Evolutionary conservation across 2,113 vertebrate species (phyloP), one percentile per base, ranked within the genome.

Genomic region (Thymallus thymallus): DNA sequence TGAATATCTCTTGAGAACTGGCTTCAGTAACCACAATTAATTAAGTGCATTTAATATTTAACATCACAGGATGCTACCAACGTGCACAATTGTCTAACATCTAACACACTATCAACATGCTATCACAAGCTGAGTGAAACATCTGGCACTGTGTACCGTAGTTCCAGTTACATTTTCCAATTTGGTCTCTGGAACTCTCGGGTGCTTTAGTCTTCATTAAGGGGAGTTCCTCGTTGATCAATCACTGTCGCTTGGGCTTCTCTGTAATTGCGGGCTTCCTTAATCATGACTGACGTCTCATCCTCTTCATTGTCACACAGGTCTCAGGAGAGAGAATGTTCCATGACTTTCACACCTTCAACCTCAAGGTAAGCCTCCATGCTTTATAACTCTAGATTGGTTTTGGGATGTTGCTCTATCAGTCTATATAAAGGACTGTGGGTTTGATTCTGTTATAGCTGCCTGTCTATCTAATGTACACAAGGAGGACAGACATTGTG

Each of bases 311-410:
- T 91, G 55, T 91, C 58, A 84, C 58, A 84, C 89, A 98, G 97
- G 94, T 98, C 96, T 98, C 95, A 91, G 95, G 95, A 94, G 94
- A 94, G 95, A 91, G 94, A 91, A 93, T 94, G 90, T 91, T 91
- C 90, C 86, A 91, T 94, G 93, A 95, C 88, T 90, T 95, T 91
- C 91, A 93, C 93, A 94, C 88, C 90, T 93, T 89, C 91, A 89
- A 94, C 89, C 90, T 95, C 93, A 94, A 91, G 94, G 97, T 98
- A 94, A 93, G 84, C 78, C 76, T 68, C 51, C 10, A 2, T 30
- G 51, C 62, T 71, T 66, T 58, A 45, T 46, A 18, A 29, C 35
- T 30, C 55, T 48, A 16, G 35, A 12, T 41, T 41, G 35, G 35
- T 41, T 41, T 41, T 0, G 9, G 62, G 5, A 6, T 29, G 61